Base-by-base conservation (phyloP, 2,797 vertebrate species). In the Aldrovandia affinis region DNA sequence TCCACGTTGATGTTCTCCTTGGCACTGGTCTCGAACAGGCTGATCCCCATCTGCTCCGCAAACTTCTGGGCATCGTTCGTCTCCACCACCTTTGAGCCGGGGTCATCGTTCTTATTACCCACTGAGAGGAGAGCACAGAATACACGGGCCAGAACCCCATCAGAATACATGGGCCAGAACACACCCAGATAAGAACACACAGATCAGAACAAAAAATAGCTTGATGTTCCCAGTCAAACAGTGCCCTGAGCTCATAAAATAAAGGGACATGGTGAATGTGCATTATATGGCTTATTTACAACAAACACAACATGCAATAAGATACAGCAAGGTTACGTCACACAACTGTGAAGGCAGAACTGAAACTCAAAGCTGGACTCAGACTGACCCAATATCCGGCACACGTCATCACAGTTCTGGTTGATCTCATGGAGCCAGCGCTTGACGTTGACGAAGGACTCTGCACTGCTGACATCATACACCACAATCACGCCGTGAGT, bases 401-500 rank as follows among this genome's bases (percentile, higher is more conserved):
- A 99, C 83, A 99, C 98, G 0, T 99, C 98, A 28, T 99, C 98
- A 88, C 98, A 99, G 83, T 99, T 99, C 91, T 99, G 98, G 95
- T 99, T 99, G 90, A 99, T 99, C 97, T 99, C 98, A 83, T 99
- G 98, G 88, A 99, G 94, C 98, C 98, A 99, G 92, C 98, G 96
- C 90, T 99, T 99, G 88, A 99, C 98, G n/a, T 99, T 99, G 91
- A 99, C 98, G 18, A 99, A 99, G 81, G 98, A 99, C 90, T 99
- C 98, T 0, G 98, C 98, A 18, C 98, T 99, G 30, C 97, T 98
- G 92, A 99, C 98, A 0, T 99, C 98, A 0, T 99, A 99, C 65
- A 99, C 98, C 89, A 99, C 98, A 54, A 99, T 99, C 92, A 99
- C 98, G 61, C 98, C 98, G 0, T 99, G 98, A 6, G 98, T 99